Percentiles rank a stretch among this genome's conserved stretches.
Conservation (phyloP, 2,888 invertebrate species). For the Plagodis dolabraria region DNA sequence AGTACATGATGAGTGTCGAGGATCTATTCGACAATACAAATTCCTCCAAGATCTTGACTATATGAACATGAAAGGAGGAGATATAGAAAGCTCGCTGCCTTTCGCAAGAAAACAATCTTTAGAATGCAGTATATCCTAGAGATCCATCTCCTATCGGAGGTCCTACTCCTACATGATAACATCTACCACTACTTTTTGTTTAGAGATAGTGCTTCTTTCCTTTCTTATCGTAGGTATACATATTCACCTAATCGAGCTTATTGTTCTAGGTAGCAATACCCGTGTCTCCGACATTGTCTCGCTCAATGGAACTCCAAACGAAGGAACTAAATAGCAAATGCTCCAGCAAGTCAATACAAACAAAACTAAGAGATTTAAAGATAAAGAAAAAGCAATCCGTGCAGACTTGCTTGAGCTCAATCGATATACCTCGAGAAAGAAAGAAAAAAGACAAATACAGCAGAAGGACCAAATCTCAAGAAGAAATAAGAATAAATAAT, state of each 20-base stretch:
- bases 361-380: constrained; percentile 30
- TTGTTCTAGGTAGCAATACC: constrained; percentile 65
- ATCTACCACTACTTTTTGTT: background rate
- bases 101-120: too few species aligned
- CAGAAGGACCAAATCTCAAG: constrained; percentile 55
- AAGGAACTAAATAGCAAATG: constrained; percentile 29
- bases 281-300: constrained; percentile 42
- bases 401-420: constrained; percentile 50
- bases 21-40: too few species aligned
- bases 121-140: too few species aligned
- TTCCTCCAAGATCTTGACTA: too few species aligned
- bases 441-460: constrained; percentile 24
- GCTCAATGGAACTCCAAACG: constrained; percentile 29
- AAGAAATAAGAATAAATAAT: constrained; percentile 42
- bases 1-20: too few species aligned
- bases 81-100: too few species aligned
- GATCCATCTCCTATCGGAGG: too few species aligned
- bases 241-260: background rate
- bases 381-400: constrained; percentile 42
- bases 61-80: too few species aligned
- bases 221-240: background rate
- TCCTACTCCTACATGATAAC: background rate
- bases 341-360: constrained; percentile 44
- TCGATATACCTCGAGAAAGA: constrained; percentile 27
- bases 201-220: background rate